These are phyloP conservation scores for Lampris megalopsis DNA, from an alignment of 2,113 vertebrate genomes.

Conservation along the genomic window DNA sequence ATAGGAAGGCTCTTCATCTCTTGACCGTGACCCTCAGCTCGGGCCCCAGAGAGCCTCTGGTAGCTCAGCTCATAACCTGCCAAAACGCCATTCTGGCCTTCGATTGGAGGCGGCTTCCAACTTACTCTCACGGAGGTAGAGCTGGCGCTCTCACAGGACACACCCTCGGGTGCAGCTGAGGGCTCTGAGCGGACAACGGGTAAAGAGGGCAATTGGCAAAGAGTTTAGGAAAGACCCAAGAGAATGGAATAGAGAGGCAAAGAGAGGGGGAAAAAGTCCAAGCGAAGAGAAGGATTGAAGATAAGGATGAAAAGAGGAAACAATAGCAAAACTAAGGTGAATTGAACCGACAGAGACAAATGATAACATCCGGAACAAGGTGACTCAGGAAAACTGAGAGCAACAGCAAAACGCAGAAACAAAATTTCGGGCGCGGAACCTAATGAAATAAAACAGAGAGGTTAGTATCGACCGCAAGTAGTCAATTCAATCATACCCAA, in stretches of 20 bases:
- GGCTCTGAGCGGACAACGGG: constrained; percentile 87
- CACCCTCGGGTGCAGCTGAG: constrained; percentile 91
- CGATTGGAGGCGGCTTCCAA: constrained; percentile 90
- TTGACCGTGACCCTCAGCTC: constrained; percentile 70
- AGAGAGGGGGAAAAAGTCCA: constrained; percentile 82
- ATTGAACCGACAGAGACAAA: constrained; percentile 51
- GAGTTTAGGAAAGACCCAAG: constrained; percentile 52
- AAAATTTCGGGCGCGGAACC: constrained; percentile 49
- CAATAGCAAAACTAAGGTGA: constrained; percentile 60
- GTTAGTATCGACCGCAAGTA: constrained; percentile 69
- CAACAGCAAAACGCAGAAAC: constrained; percentile 59
- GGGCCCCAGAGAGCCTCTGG: constrained; percentile 87
- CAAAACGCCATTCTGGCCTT: constrained; percentile 90
- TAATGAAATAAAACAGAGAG: constrained; percentile 73
- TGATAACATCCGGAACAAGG: constrained; percentile 46
- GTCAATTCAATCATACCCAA: constrained; percentile 79
- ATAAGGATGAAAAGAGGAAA: constrained; percentile 70
- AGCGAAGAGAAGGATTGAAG: constrained; percentile 53
- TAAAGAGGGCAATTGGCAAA: constrained; percentile 60
- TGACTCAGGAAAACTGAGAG: constrained; percentile 36
- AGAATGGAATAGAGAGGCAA: constrained; percentile 73
- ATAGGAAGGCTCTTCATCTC: constrained; percentile 86
- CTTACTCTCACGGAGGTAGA: constrained; percentile 96
- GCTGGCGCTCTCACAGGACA: constrained; percentile 91
- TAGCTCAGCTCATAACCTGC: constrained; percentile 92